A percentile compares a stretch with the other conserved stretches of the same genome.
These are phyloP conservation scores for Matsumurasca onukii DNA, from an alignment of 1,140 invertebrate species.

Conservation along the genomic window DNA sequence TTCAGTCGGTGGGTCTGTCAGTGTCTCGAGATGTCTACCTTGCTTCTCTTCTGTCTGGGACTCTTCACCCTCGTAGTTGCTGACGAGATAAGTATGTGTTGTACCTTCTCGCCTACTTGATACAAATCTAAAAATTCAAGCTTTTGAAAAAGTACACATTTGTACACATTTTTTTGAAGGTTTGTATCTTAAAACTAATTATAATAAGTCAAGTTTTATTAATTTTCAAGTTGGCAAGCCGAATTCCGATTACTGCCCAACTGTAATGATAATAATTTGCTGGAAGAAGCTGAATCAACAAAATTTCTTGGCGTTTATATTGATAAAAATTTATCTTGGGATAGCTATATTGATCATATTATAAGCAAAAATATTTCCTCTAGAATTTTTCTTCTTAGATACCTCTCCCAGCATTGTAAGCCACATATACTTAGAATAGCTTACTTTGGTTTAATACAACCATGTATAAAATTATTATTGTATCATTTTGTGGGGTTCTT, in stretches of 20 bases:
- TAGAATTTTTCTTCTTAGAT: too few species aligned
- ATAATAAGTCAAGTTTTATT: background rate
- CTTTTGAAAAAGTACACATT: background rate
- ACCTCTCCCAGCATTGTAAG: too few species aligned
- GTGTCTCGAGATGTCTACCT: background rate
- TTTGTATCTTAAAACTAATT: background rate
- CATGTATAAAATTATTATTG: too few species aligned
- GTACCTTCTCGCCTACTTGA: background rate
- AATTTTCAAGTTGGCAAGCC: background rate
- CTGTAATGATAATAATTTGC: too few species aligned
- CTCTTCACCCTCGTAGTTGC: background rate
- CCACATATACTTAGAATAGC: too few species aligned
- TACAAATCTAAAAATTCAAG: background rate
- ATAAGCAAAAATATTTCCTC: too few species aligned
- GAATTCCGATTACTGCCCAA: background rate
- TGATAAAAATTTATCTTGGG: too few species aligned
- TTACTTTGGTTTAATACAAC: too few species aligned
- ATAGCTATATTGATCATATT: too few species aligned
- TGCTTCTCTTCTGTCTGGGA: background rate
- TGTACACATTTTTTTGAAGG: background rate
- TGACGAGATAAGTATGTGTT: background rate
- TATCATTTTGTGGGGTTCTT: too few species aligned
- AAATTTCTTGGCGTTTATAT: too few species aligned
- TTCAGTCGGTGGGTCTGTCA: background rate
- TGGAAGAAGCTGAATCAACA: too few species aligned